These are phyloP conservation scores for Dasysyrphus tricinctus DNA, from an alignment of 2,888 invertebrate species.

Conservation along the genomic window DNA sequence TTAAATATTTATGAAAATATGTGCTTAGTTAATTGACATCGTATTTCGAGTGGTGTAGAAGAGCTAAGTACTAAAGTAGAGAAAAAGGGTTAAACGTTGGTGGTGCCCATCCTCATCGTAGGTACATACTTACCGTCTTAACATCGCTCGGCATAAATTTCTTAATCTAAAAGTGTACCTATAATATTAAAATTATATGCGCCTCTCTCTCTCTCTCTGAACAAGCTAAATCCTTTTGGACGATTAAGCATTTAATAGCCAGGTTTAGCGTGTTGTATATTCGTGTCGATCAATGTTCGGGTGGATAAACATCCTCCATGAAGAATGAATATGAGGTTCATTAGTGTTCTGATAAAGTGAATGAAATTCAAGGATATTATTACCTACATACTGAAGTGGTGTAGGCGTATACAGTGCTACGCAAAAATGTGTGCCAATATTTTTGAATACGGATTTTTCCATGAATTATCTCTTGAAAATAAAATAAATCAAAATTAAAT, in stretches of 20 bases:
- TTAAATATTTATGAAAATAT: conserved; percentile 75
- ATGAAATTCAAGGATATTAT: conserved; percentile 23
- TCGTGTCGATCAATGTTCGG: neutral
- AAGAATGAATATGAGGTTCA: conserved; percentile 24
- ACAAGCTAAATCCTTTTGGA: conserved; percentile 57
- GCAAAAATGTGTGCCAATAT: neutral
- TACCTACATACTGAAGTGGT: neutral
- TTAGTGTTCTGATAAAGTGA: conserved; percentile 33
- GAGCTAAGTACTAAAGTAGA: neutral
- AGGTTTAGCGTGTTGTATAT: conserved; percentile 16
- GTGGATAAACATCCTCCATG: conserved; percentile 1
- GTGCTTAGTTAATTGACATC: conserved; percentile 72
- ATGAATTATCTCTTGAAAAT: neutral
- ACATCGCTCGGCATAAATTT: conserved; percentile 41
- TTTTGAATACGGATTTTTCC: neutral
- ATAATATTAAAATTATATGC: conserved; percentile 56
- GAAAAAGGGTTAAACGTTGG: conserved; percentile 22
- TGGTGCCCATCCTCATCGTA: neutral
- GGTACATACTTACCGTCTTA: neutral
- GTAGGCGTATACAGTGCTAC: neutral
- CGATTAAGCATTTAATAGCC: conserved; percentile 63
- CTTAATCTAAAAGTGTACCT: conserved; percentile 50
- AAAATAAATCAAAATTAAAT: neutral
- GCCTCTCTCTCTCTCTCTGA: conserved; percentile 38
- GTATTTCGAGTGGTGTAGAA: conserved; percentile 30